Percentiles rank a stretch among this genome's conserved stretches.
phyloP scores from a whole-genome alignment of 2,797 vertebrate species.

The Ficedula albicollis region DNA sequence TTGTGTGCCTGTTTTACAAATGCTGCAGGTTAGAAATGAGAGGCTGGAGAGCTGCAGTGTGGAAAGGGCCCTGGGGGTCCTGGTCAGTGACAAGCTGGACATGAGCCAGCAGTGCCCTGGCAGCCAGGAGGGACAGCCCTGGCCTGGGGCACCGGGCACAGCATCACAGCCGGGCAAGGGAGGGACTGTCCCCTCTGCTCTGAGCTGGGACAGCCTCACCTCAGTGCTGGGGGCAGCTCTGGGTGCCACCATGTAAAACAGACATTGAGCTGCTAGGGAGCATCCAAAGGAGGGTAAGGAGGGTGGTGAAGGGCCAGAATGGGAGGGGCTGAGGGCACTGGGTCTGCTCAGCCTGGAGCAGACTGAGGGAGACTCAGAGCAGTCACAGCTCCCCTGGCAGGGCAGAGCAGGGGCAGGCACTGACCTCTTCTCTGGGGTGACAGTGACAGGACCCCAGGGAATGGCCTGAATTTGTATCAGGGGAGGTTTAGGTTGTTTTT shows the following conservation, averaged over 20 bases:
- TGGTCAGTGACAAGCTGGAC: accelerated
- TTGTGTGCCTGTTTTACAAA: not conserved
- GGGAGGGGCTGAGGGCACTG: not conserved
- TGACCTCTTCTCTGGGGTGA: not conserved
- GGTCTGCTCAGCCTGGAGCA: not conserved
- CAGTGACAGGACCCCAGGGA: accelerated
- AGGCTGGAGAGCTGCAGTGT: accelerated
- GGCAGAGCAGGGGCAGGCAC: not conserved
- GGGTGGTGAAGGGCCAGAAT: too few relatives aligned
- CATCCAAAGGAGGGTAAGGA: not conserved
- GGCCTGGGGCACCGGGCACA: not conserved
- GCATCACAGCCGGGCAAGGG: not conserved
- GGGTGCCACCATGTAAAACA: not conserved
- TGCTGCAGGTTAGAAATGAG: not conserved
- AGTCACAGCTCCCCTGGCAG: not conserved
- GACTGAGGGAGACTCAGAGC: not conserved
- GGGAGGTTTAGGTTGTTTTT: not conserved
- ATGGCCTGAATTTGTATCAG: not conserved
- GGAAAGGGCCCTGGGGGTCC: not conserved
- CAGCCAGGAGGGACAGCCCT: not conserved
- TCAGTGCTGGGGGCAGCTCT: not conserved
- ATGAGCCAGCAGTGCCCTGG: not conserved
- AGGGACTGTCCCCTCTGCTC: not conserved
- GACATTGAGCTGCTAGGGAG: not conserved
- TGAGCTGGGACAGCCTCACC: too few relatives aligned